Base-by-base conservation (phyloP, 2,113 vertebrate genomes). In the Nematolebias whitei region DNA sequence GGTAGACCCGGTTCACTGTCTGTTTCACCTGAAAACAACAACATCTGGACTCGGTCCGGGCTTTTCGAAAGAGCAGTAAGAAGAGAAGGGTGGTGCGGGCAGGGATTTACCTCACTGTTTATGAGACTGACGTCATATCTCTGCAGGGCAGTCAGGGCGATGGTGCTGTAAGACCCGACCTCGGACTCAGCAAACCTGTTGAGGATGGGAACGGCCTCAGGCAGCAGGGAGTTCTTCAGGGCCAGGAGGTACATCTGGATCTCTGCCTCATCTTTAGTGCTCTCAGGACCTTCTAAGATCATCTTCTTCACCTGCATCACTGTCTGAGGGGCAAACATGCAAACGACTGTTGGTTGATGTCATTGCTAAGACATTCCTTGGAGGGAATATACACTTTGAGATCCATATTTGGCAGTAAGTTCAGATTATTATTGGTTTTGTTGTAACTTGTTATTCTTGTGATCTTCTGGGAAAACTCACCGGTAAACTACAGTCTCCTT, bases 1-100 rank as follows among this genome's bases (percentile, higher is more conserved):
- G 98, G 77, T 99, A 99, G 75, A 99, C 93, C 72, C 97, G 93
- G 90, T 95, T 98, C 89, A 99, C 93, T 1, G 92, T 90, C 80
- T 78, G 87, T 75, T 94, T 99, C 24, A 98, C 96, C 98, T 99
- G 85, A 41, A 58, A 64, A 18, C 15, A 20, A 13, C 20, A 19
- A 47, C 0, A 1, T 29, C 16, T 6, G 1, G 8, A 16, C 51
- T 65, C 9, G 32, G 5, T 47, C 6, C 7, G 12, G 24, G 16
- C 12, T 10, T 38, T n/a, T 62, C 24, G 14, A 64, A 12, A 48
- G 16, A 13, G 12, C 12, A 20, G 23, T 29, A 41, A 48, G 10
- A 23, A 2, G 39, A 11, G 0, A 53, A 14, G 14, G 35, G 16
- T 6, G 7, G 1, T 39, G 15, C 19, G 95, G 95, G 20, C 9